Conservation (phyloP, 1,140 invertebrate genomes). For the Sarcophaga peregrina region DNA sequence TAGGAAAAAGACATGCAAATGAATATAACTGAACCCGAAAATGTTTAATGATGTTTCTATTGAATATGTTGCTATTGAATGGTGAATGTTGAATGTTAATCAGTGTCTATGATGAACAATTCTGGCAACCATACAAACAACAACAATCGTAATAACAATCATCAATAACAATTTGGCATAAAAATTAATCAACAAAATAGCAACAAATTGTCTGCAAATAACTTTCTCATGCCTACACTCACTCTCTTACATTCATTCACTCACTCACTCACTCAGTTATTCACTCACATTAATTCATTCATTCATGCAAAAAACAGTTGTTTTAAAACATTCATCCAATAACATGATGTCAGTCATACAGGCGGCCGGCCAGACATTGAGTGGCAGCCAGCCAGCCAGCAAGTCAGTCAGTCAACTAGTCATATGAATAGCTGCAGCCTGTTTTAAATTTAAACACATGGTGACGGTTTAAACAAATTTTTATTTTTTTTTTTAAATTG, state of each 20-base stretch:
- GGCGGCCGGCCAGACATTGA: background rate
- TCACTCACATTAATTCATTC: background rate
- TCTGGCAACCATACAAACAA: background rate
- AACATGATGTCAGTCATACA: background rate
- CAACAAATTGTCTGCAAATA: constrained; percentile 33
- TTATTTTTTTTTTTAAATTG: background rate
- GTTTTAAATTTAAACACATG: background rate
- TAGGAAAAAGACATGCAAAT: background rate
- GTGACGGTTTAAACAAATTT: background rate
- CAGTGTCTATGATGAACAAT: background rate
- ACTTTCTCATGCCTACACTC: constrained; percentile 26
- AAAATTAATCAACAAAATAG: constrained; percentile 39
- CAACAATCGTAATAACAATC: background rate
- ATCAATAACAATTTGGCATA: constrained; percentile 40
- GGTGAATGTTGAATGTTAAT: background rate
- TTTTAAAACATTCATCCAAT: background rate
- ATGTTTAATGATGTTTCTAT: background rate
- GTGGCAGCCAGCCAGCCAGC: background rate
- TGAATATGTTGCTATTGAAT: background rate
- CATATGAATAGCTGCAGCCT: no score
- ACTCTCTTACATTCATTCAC: background rate
- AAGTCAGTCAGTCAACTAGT: background rate
- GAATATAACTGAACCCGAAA: constrained; percentile 12
- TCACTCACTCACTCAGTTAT: background rate
- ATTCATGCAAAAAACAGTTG: background rate